These are phyloP conservation scores for Rallus limicola DNA, from an alignment of 2,113 vertebrate species.

Conservation along the genomic window DNA sequence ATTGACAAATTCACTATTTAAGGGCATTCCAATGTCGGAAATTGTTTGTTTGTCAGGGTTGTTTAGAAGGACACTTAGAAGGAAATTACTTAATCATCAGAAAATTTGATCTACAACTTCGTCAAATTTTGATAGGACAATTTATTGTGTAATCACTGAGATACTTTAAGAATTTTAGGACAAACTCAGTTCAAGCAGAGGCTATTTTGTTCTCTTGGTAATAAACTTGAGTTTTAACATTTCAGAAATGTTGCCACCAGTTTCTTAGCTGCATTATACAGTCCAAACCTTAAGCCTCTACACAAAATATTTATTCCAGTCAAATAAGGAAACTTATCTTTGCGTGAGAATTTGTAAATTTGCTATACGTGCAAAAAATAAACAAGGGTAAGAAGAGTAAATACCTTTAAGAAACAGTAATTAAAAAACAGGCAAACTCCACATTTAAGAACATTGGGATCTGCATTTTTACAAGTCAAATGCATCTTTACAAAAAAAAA, in stretches of 20 bases:
- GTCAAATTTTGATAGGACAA: conserved; percentile 19
- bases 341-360: neutral
- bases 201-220: conserved; percentile 23
- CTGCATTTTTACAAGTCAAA: conserved; percentile 42
- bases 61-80: conserved; percentile 56
- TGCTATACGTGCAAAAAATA: conserved; percentile 32
- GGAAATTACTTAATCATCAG: neutral
- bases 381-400: neutral
- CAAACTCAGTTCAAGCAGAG: conserved; percentile 31
- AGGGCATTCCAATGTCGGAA: conserved; percentile 5
- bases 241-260: conserved; percentile 32
- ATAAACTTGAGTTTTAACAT: conserved; percentile 29
- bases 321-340: conserved; percentile 14
- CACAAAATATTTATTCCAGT: conserved; percentile 1
- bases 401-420: conserved; percentile 5
- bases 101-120: conserved; percentile 34
- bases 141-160: conserved; percentile 20
- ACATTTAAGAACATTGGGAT: neutral
- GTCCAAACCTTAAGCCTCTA: conserved; percentile 23
- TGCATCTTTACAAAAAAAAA: conserved; percentile 27
- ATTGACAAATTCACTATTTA: conserved; percentile 30
- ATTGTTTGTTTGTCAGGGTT: neutral
- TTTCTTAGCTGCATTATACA: conserved; percentile 43
- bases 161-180: conserved; percentile 55
- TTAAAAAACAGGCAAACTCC: conserved; percentile 2